Evolutionary conservation across 2,113 vertebrate species (phyloP).

Genomic region (Trochalopteron elliotii): DNA sequence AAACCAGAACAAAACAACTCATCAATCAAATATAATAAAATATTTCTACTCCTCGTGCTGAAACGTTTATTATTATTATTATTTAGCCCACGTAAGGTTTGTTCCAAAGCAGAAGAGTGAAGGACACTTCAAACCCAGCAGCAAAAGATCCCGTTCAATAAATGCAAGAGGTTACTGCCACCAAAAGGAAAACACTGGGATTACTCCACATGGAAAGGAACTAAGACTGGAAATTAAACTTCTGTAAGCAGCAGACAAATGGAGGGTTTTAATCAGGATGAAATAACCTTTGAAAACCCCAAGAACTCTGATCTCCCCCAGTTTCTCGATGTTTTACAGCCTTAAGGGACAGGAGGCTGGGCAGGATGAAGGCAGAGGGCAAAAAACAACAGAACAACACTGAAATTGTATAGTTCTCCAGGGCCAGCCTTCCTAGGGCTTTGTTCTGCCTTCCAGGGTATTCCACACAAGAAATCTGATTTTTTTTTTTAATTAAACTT

Average conservation of each 20-base stretch:
- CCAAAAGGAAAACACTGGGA: conserved; percentile 48
- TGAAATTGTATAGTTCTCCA: neutral
- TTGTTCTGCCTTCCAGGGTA: neutral
- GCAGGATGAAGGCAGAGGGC: neutral
- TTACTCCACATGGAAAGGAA: neutral
- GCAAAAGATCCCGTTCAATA: neutral
- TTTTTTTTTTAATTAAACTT: too few species aligned
- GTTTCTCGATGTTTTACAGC: neutral
- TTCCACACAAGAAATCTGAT: neutral
- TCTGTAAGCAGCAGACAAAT: neutral
- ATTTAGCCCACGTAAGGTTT: neutral
- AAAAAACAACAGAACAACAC: neutral
- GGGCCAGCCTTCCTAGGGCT: neutral
- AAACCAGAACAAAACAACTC: neutral
- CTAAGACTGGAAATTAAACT: neutral
- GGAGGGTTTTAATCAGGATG: neutral
- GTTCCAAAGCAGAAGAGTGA: neutral
- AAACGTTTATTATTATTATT: neutral
- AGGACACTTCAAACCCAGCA: neutral
- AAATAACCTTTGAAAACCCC: neutral
- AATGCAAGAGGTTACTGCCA: conserved; percentile 51
- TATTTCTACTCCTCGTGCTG: neutral
- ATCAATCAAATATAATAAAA: conserved; percentile 6
- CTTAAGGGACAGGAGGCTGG: neutral
- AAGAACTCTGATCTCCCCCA: neutral